phyloP scores from a whole-genome alignment of 2,888 invertebrate species.

The Tetragnatha montana region DNA sequence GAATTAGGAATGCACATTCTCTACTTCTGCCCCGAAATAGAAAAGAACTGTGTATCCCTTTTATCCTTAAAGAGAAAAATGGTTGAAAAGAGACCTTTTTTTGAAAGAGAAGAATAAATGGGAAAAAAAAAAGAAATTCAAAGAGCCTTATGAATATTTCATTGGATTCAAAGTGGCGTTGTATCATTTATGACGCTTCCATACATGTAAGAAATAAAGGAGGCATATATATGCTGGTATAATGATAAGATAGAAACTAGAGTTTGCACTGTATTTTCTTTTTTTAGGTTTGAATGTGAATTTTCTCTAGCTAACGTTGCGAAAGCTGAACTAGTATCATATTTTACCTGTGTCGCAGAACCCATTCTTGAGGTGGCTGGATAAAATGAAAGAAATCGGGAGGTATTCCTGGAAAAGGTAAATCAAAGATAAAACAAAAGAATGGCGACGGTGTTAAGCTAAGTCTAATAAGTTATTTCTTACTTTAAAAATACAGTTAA shows the following conservation, averaged over 20 bases:
- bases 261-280: not conserved
- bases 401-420: not conserved
- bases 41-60: not conserved
- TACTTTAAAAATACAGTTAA: too few relatives aligned
- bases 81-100: not conserved
- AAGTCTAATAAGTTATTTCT: too few relatives aligned
- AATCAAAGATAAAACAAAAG: not conserved
- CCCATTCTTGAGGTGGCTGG: not conserved
- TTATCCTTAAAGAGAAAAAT: not conserved
- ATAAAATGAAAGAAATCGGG: not conserved
- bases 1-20: not conserved
- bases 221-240: not conserved
- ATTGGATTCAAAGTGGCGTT: conserved; percentile 51
- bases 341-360: not conserved
- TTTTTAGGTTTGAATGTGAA: not conserved
- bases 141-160: conserved; percentile 51
- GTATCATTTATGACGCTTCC: conserved; percentile 39
- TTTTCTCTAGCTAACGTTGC: not conserved
- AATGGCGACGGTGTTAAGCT: too few relatives aligned
- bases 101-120: conserved; percentile 2
- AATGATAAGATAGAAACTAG: not conserved
- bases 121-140: not conserved
- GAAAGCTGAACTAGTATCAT: not conserved
- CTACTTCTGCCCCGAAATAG: not conserved
- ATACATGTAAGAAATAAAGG: not conserved